Evolutionary conservation across 2,113 vertebrate species (phyloP).

Genomic region (Empidonax traillii): DNA sequence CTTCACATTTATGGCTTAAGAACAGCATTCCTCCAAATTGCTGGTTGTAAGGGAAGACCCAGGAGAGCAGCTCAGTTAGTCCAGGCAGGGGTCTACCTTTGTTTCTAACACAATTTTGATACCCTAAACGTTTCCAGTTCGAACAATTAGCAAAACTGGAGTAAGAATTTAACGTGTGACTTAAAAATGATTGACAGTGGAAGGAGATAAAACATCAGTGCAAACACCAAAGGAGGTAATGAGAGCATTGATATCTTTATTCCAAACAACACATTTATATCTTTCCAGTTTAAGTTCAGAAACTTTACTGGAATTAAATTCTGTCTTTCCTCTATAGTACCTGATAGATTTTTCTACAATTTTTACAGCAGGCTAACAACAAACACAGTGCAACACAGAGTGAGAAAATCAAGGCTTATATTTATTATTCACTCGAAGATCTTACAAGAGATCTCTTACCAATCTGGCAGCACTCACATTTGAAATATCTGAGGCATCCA

Average conservation of each 20-base stretch:
- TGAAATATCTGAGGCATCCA: slow-evolving; percentile 96
- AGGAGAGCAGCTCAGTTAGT: not conserved
- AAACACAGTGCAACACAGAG: not conserved
- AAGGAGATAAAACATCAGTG: not conserved
- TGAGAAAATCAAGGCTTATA: not conserved
- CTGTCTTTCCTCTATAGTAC: not conserved
- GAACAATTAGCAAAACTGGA: not conserved
- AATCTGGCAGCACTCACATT: slow-evolving; percentile 96
- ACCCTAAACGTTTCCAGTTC: not conserved
- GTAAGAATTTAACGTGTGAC: not conserved
- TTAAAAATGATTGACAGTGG: not conserved
- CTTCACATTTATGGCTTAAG: not conserved
- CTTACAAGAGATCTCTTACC: slow-evolving; percentile 67
- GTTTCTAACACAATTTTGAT: not conserved
- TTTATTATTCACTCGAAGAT: slow-evolving; percentile 17
- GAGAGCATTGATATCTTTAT: not conserved
- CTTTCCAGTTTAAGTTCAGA: not conserved
- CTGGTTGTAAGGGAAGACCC: not conserved
- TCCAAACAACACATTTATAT: not conserved
- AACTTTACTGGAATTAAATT: not conserved
- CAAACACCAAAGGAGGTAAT: not conserved
- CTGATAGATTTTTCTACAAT: not conserved
- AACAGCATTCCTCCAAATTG: not conserved
- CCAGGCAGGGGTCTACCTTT: not conserved
- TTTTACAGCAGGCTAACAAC: not conserved